Evolutionary conservation across 2,888 invertebrate species (phyloP).

Genomic region (Pollenia amentaria): DNA sequence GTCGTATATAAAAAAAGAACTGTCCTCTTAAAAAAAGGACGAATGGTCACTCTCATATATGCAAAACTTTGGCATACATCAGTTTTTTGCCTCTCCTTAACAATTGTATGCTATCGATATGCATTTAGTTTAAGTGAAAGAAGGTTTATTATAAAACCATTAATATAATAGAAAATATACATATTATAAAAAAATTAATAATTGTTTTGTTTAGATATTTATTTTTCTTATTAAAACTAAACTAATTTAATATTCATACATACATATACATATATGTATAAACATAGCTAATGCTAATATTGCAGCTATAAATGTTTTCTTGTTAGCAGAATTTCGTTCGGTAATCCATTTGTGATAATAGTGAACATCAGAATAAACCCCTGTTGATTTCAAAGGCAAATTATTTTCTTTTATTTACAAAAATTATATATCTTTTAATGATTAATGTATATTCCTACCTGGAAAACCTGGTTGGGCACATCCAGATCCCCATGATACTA

Average conservation of each 20-base stretch:
- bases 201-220: conserved; percentile 45
- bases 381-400: conserved; percentile 60
- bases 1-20: no score
- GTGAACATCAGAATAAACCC: conserved; percentile 80
- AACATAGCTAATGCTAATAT: conserved; percentile 3
- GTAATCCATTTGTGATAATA: conserved; percentile 81
- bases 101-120: no score
- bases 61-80: no score
- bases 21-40: no score
- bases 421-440: not conserved
- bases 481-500: conserved; percentile 82
- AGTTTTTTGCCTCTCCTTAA: no score
- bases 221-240: conserved; percentile 14
- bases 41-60: no score
- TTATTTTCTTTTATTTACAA: not conserved
- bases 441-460: conserved; percentile 30
- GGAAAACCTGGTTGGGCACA: conserved; percentile 78
- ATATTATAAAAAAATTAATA: not conserved
- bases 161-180: no score
- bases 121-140: no score
- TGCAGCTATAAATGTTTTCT: not conserved
- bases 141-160: no score
- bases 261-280: no score
- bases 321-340: conserved; percentile 76
- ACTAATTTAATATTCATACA: conserved; percentile 31